These are phyloP conservation scores for Bombus fervidus DNA, from an alignment of 1,140 invertebrate genomes.

Conservation along the genomic window DNA sequence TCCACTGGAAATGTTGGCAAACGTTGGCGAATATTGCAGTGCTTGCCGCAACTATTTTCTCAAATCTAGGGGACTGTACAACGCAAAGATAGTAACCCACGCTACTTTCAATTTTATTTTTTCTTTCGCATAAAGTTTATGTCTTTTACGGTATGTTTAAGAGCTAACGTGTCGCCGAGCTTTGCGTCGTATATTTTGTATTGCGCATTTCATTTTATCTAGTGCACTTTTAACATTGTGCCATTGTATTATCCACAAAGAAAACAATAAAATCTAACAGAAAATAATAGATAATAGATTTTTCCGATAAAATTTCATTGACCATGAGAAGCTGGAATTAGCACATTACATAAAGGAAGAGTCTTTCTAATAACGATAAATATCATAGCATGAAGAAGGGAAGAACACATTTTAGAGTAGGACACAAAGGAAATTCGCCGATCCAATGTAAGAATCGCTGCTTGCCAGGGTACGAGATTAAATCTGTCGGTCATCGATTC, in stretches of 20 bases:
- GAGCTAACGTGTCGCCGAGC: background rate
- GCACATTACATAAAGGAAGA: constrained; percentile 21
- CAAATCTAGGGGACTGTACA: background rate
- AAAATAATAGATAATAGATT: background rate
- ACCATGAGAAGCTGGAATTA: background rate
- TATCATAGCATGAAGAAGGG: background rate
- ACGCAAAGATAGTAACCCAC: background rate
- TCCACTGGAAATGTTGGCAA: no score
- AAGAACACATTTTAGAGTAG: background rate
- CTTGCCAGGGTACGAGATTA: constrained; percentile 6
- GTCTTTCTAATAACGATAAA: constrained; percentile 6
- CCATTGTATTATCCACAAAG: background rate
- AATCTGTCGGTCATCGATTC: constrained; percentile 25
- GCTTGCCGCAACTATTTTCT: background rate
- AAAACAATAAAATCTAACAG: background rate
- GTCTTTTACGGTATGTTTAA: background rate
- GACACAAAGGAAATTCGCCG: constrained; percentile 34
- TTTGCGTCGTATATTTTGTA: background rate
- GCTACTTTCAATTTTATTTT: background rate
- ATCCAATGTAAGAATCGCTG: constrained; percentile 8
- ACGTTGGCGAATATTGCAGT: background rate
- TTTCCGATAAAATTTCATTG: background rate
- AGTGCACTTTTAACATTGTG: background rate
- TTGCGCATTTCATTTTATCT: background rate
- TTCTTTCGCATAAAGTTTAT: background rate